phyloP scores from a whole-genome alignment of 2,113 vertebrate species.

The Vireo altiloquus region DNA sequence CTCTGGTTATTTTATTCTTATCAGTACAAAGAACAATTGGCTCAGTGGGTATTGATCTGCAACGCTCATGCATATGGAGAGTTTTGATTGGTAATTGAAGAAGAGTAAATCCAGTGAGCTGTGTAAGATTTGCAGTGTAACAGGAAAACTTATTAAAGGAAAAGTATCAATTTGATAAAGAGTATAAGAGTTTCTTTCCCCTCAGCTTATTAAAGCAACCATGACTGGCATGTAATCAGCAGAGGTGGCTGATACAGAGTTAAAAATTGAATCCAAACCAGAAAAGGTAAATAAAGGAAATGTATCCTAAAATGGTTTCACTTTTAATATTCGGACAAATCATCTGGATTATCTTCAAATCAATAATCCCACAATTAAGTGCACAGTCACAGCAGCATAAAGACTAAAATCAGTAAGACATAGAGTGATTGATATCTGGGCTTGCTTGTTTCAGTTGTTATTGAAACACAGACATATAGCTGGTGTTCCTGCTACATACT shows the following conservation, averaged over 20 bases:
- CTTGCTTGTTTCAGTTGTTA: not conserved
- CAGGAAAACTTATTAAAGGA: not conserved
- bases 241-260: not conserved
- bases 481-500: not conserved
- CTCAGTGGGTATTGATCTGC: not conserved
- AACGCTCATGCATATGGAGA: not conserved
- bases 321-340: not conserved
- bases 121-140: not conserved
- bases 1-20: not conserved
- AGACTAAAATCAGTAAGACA: not conserved
- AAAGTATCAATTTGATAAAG: constrained; percentile 30
- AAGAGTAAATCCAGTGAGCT: not conserved
- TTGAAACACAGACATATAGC: not conserved
- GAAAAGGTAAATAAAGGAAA: not conserved
- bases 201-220: not conserved
- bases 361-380: not conserved
- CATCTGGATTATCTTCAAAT: not conserved
- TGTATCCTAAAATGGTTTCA: not conserved
- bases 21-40: not conserved
- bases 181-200: not conserved
- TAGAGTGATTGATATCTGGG: not conserved
- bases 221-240: not conserved
- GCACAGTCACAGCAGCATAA: not conserved
- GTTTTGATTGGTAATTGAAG: constrained; percentile 16
- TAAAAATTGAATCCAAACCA: not conserved